Evolutionary conservation across 2,888 invertebrate genomes (phyloP), one percentile per base, ranked within the genome.

Genomic region (Oscheius sp.): DNA sequence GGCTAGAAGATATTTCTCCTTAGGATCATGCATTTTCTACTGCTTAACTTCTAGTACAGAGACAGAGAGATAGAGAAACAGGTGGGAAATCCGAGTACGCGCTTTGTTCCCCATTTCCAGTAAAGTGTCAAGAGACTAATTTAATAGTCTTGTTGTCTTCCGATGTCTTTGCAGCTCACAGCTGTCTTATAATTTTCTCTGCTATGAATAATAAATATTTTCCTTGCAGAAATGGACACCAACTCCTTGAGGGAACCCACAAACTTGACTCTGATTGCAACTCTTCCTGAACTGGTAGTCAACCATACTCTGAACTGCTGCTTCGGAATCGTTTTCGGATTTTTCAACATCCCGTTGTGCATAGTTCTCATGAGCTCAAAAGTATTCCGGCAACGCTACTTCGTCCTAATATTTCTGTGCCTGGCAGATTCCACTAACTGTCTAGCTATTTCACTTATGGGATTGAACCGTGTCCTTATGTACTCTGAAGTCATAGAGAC

Each of bases 361-460:
- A 55, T 77, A 3, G 2, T 76, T 79, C 42, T 74, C 75, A 1
- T 76, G 74, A 21, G 75, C 74, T n/a, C 76, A 70, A 70, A 76
- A 66, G 1, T 48, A 66, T 33, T 73, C 29, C 57, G 73, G 55
- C 47, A 51, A 0, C 13, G 57, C 11, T 73, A 63, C 57, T 29
- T 63, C 3, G 73, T 70, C 21, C 71, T 84, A 2, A 80, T 82
- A 66, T 78, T 79, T 42, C 81, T 84, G 7, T 76, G 76, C 3
- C 63, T 81, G 48, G 81, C 84, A 4, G 84, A 84, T 75, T 78
- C 79, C 3, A 76, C 76, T 76, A 82, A 84, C 68, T 80, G 82
- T 21, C 48, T 84, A 0, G 82, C 81, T 0, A 84, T 84, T 13
- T 74, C 79, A 35, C 70, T 79, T 10, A 84, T 84, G 84, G 84